Evolutionary conservation across 2,888 invertebrate genomes (phyloP).

Genomic region (Norana najaformis): DNA sequence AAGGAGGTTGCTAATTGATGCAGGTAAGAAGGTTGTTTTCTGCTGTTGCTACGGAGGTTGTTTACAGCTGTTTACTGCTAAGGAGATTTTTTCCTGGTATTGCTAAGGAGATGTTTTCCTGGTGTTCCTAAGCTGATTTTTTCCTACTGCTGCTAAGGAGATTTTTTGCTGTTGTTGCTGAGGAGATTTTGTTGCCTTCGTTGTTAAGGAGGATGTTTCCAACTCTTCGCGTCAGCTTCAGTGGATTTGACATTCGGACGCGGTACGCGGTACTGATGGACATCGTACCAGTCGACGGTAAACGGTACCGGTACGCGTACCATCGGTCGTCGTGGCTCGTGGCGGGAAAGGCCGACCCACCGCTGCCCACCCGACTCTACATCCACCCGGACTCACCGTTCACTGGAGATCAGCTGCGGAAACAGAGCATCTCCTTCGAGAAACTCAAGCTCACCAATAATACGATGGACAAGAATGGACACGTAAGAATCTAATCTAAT

Average conservation of each 20-base stretch:
- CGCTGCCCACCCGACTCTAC: conserved; percentile 85
- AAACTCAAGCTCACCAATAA: conserved; percentile 98
- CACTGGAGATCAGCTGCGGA: conserved; percentile 85
- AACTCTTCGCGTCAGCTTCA: conserved; percentile 88
- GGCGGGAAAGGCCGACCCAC: conserved; percentile 94
- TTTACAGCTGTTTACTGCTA: neutral
- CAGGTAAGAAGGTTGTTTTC: neutral
- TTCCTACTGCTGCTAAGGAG: neutral
- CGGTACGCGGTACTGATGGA: conserved; percentile 88
- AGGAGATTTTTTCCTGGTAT: neutral
- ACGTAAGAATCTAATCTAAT: conserved; percentile 49
- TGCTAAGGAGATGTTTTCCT: neutral
- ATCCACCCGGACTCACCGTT: conserved; percentile 96
- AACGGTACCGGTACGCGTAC: conserved; percentile 85
- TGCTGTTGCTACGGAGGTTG: neutral
- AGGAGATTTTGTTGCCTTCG: neutral
- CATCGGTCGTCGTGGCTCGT: conserved; percentile 97
- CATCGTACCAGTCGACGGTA: conserved; percentile 94
- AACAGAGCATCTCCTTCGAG: conserved; percentile 96
- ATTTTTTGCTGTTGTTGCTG: neutral
- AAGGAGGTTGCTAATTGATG: neutral
- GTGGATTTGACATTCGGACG: conserved; percentile 63
- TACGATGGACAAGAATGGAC: conserved; percentile 73
- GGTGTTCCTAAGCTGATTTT: neutral
- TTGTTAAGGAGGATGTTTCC: conserved; percentile 91